phyloP scores from a whole-genome alignment of 92 coral and sea anemone genomes.

The Blastomussa wellsi region DNA sequence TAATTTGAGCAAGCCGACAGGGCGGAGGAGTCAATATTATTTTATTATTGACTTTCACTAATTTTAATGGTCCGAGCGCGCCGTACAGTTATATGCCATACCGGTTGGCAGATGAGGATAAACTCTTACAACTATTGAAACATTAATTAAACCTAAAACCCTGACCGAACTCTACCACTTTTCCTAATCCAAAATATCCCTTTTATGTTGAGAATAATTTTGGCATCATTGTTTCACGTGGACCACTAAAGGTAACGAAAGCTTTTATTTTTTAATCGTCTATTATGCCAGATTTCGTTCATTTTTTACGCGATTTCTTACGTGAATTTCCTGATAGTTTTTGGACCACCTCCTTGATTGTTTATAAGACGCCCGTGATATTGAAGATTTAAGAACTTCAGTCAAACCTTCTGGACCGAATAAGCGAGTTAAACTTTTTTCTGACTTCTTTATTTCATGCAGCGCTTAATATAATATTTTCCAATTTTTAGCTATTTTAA shows the following conservation, averaged over 20 bases:
- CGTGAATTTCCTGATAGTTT: background rate
- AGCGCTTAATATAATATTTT: background rate
- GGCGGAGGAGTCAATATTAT: slow-evolving; percentile 2
- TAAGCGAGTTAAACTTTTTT: background rate
- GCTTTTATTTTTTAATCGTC: background rate
- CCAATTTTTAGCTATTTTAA: background rate
- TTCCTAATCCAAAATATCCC: background rate
- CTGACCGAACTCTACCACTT: background rate
- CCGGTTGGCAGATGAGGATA: background rate
- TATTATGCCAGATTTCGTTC: background rate
- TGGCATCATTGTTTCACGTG: background rate
- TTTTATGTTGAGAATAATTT: background rate
- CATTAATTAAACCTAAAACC: background rate
- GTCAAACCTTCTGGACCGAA: background rate
- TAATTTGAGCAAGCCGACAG: background rate
- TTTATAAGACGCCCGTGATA: too few relatives aligned
- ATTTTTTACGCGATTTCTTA: background rate
- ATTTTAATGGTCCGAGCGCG: background rate
- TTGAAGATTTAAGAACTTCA: too few relatives aligned
- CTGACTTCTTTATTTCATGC: background rate
- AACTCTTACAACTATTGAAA: background rate
- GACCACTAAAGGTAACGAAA: background rate
- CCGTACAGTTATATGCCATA: background rate
- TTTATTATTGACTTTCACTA: background rate
- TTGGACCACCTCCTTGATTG: background rate